Conservation (phyloP, 2,113 vertebrate species). For the Fukomys damarensis region DNA sequence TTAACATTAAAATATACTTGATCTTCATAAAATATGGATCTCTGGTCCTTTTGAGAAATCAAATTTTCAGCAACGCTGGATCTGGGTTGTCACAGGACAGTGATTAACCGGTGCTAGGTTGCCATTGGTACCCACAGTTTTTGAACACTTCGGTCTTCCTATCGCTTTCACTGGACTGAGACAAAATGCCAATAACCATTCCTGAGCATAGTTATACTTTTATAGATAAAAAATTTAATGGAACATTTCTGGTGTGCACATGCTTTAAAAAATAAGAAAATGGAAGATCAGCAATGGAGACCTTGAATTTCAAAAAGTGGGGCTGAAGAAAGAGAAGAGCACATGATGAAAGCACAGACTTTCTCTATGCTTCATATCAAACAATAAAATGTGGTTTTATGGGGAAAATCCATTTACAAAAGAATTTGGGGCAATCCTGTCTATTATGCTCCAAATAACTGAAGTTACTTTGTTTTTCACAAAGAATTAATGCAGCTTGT, state of each 20-base stretch:
- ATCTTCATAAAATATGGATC: background rate
- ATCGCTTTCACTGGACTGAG: background rate
- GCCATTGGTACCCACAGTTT: background rate
- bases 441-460: slow-evolving; percentile 4
- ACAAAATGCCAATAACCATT: background rate
- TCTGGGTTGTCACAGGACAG: background rate
- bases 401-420: slow-evolving; percentile 19
- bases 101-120: background rate
- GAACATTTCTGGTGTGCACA: background rate
- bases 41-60: background rate
- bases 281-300: background rate
- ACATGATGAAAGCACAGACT: background rate
- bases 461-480: background rate
- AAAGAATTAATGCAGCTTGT: slow-evolving; percentile 8
- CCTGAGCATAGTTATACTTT: background rate
- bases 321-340: background rate
- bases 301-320: background rate
- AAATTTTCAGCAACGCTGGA: background rate
- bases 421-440: background rate
- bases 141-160: background rate
- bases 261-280: slow-evolving; percentile 1
- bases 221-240: background rate
- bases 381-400: background rate
- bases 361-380: background rate
- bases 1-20: background rate